Conservation (phyloP, 35 echinoderm and acorn worm genomes). For the Acanthaster planci region DNA sequence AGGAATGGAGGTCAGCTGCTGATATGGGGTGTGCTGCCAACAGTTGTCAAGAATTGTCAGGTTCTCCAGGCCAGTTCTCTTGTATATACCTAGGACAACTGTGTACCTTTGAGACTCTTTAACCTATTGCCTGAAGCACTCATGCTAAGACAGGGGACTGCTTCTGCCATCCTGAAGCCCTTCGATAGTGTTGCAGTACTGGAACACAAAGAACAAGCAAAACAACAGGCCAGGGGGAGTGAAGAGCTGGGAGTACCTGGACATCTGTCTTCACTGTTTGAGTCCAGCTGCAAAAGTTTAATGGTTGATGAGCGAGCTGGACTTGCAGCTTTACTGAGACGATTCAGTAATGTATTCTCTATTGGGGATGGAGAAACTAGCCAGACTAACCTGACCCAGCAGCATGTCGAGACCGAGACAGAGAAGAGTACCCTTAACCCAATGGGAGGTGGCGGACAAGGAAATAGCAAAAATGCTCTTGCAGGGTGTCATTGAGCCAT, state of each 20-base stretch:
- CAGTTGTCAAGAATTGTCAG: background rate
- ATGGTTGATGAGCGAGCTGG: background rate
- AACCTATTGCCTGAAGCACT: too few relatives aligned
- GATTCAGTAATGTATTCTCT: constrained; percentile 33
- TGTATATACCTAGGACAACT: background rate
- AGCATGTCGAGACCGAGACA: too few relatives aligned
- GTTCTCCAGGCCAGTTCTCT: background rate
- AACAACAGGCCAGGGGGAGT: background rate
- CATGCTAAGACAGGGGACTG: background rate
- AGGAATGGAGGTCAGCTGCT: background rate
- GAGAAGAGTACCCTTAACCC: too few relatives aligned
- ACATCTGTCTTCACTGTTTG: background rate
- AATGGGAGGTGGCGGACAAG: too few relatives aligned
- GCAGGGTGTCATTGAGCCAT: constrained; percentile 46
- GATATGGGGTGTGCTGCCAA: background rate
- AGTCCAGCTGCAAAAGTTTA: background rate
- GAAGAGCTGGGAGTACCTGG: background rate
- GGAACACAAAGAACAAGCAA: background rate
- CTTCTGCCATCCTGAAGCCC: constrained; percentile 41
- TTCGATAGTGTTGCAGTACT: constrained; percentile 13
- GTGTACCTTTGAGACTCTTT: background rate
- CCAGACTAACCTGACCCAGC: too few relatives aligned
- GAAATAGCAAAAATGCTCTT: constrained; percentile 28
- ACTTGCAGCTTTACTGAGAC: constrained; percentile 8
- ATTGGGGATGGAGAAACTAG: too few relatives aligned